Base-by-base conservation (phyloP, 2,888 invertebrate species). In the Drosophila fulvimacula region DNA sequence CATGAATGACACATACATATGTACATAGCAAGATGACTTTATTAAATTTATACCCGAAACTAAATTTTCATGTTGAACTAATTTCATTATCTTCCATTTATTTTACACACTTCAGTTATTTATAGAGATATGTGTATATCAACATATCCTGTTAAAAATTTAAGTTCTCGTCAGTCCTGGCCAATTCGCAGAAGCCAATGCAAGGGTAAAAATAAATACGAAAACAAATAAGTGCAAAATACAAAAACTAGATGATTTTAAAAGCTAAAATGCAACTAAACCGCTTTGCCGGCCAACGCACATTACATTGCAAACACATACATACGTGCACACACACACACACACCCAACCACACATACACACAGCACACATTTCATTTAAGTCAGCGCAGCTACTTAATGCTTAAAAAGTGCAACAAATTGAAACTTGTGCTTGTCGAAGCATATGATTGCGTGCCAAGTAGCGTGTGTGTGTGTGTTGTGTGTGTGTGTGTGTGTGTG, bases 351-450 rank as follows among this genome's bases (percentile, higher is more conserved):
- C 62, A 63, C 57, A 70, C 48, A 44, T 24, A 27, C 48, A 42
- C 48, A 58, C 30, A 72, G 56, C 62, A 51, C 27, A 46, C 34
- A 63, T 59, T 57, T 46, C 69, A 72, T 74, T 80, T 73, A 73
- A 85, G 83, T 78, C 56, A 55, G 66, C 65, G 60, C 81, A 69
- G 73, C 85, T 85, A 89, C 89, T 85, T 87, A 86, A 89, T 86
- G 89, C 89, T 89, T 76, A 82, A 88, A 89, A 91, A 83, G 85
- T 90, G 89, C 90, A 91, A 90, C 91, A 90, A 90, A 91, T 90
- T 90, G 90, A 89, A 91, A 90, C 89, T 91, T 90, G 83, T 90
- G 91, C 90, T 91, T 80, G 80, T 88, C 88, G 90, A 85, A 91
- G 90, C 90, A 85, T 89, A 74, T 90, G 89, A 90, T 90, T 90